phyloP scores from a whole-genome alignment of 2,888 invertebrate genomes.

The Trachelus iudaicus region DNA sequence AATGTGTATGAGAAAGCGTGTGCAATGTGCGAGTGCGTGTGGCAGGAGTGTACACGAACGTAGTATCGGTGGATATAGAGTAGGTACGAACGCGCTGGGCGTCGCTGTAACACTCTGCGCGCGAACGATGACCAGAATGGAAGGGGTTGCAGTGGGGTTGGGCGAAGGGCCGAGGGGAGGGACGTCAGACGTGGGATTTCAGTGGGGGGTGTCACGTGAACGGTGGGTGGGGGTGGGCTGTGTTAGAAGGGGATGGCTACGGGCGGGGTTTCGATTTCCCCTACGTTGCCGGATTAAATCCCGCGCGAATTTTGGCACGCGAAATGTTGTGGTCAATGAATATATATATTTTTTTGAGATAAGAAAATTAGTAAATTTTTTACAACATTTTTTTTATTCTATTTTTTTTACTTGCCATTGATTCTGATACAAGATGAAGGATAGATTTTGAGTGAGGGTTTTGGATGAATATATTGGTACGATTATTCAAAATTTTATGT shows the following conservation, averaged over 20 bases:
- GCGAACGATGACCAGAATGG: slow-evolving; percentile 54
- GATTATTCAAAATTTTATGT: background rate
- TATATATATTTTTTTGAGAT: background rate
- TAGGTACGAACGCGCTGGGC: slow-evolving; percentile 52
- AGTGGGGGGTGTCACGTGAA: slow-evolving; percentile 6
- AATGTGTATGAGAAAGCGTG: slow-evolving; percentile 7
- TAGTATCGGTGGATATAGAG: slow-evolving; percentile 22
- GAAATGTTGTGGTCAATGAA: slow-evolving; percentile 31
- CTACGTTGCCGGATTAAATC: slow-evolving; percentile 22
- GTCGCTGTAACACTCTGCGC: slow-evolving; percentile 60
- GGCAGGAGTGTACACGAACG: slow-evolving; percentile 15
- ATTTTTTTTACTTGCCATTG: background rate
- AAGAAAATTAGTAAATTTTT: background rate
- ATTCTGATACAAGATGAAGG: background rate
- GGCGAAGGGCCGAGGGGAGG: slow-evolving; percentile 32
- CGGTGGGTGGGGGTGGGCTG: slow-evolving; percentile 15
- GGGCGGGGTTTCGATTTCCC: slow-evolving; percentile 32
- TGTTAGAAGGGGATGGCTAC: slow-evolving; percentile 11
- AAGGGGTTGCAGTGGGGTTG: slow-evolving; percentile 32
- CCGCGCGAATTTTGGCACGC: slow-evolving; percentile 57
- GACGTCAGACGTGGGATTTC: slow-evolving; percentile 18
- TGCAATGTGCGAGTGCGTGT: slow-evolving; percentile 25
- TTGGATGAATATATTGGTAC: background rate
- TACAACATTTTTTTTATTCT: too few species aligned
- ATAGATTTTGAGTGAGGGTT: background rate